Evolutionary conservation across 2,888 invertebrate species (phyloP).

Genomic region (Scaeva pyrastri): DNA sequence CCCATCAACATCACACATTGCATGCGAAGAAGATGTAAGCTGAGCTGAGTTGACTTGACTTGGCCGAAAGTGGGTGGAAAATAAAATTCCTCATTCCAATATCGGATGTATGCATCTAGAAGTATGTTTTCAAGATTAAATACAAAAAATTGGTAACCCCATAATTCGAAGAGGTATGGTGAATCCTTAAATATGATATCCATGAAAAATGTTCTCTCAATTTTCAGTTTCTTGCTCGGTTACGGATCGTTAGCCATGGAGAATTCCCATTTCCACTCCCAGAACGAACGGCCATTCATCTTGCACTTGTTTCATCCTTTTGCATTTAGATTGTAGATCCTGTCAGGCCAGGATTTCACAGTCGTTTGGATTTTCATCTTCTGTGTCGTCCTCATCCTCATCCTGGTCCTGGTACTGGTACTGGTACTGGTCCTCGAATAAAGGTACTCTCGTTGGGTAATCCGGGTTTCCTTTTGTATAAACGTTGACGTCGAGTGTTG

Average conservation of each 20-base stretch:
- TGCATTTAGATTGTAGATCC: constrained; percentile 57
- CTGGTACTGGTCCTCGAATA: too few species aligned
- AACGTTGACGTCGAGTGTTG: constrained; percentile 15
- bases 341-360: constrained; percentile 73
- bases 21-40: constrained; percentile 61
- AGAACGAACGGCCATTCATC: constrained; percentile 74
- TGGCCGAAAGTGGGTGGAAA: constrained; percentile 57
- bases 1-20: constrained; percentile 40
- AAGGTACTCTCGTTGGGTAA: constrained; percentile 60
- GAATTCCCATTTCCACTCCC: constrained; percentile 65
- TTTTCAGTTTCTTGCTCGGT: constrained; percentile 42
- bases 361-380: constrained; percentile 58
- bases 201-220: constrained; percentile 58
- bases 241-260: constrained; percentile 64
- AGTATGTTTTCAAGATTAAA: too few species aligned
- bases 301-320: constrained; percentile 68
- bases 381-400: constrained; percentile 37
- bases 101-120: not conserved
- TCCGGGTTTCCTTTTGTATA: constrained; percentile 55
- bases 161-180: not conserved
- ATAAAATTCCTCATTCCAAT: constrained; percentile 9
- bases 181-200: constrained; percentile 67
- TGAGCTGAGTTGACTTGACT: constrained; percentile 22
- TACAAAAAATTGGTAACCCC: not conserved
- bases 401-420: too few species aligned